Conservation (phyloP, 2,113 vertebrate genomes). For the Microcebus griseorufus region DNA sequence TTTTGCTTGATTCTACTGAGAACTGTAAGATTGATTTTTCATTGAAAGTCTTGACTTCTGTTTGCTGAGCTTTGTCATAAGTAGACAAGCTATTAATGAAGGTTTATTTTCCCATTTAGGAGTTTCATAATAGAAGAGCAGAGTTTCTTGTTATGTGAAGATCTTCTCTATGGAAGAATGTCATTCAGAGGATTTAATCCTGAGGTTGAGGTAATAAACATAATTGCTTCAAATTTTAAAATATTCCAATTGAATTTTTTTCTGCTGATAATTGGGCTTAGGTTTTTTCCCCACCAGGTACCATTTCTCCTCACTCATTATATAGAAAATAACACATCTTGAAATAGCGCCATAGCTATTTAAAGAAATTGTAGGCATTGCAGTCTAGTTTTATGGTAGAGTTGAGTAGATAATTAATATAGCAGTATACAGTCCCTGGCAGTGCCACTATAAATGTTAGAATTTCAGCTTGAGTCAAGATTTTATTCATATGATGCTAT, state of each 20-base stretch:
- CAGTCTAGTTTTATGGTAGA: conserved; percentile 59
- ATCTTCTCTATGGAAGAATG: conserved; percentile 93
- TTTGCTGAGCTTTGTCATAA: conserved; percentile 63
- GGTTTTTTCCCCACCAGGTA: conserved; percentile 37
- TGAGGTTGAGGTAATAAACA: conserved; percentile 93
- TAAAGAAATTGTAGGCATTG: conserved; percentile 64
- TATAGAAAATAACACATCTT: conserved; percentile 66
- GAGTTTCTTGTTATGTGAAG: conserved; percentile 93
- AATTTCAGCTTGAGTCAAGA: neutral
- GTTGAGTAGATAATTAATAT: conserved; percentile 52
- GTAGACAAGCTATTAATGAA: conserved; percentile 53
- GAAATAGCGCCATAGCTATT: conserved; percentile 60
- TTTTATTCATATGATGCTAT: conserved; percentile 54
- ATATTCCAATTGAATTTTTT: conserved; percentile 64
- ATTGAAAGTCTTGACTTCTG: conserved; percentile 39
- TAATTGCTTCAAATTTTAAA: conserved; percentile 65
- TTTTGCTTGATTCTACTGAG: neutral
- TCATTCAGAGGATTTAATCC: conserved; percentile 97
- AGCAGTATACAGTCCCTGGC: neutral
- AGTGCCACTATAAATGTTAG: neutral
- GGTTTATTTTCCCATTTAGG: conserved; percentile 83
- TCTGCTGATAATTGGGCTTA: conserved; percentile 58
- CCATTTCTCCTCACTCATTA: conserved; percentile 62
- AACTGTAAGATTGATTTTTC: neutral
- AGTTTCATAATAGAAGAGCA: conserved; percentile 94